A percentile compares a stretch with the other conserved stretches of the same genome.
These are phyloP conservation scores for Galeruca laticollis DNA, from an alignment of 2,888 invertebrate species.

Conservation along the genomic window DNA sequence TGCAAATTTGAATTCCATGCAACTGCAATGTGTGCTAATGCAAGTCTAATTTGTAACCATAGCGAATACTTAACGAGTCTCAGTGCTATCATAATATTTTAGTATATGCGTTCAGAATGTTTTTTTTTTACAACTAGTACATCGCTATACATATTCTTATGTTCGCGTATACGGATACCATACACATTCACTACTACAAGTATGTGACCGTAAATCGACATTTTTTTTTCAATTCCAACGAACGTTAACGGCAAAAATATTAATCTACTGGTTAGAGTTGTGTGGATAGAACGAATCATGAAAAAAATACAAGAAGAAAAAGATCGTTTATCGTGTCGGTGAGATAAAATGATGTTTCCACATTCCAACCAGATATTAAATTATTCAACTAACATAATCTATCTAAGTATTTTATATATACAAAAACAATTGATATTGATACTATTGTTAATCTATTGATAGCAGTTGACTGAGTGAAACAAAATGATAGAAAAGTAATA, in stretches of 20 bases:
- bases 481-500: too few species aligned
- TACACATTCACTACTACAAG: slow-evolving; percentile 15
- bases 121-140: slow-evolving; percentile 49
- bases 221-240: slow-evolving; percentile 21
- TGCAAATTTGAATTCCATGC: too few species aligned
- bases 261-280: slow-evolving; percentile 1
- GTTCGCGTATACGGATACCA: slow-evolving; percentile 20
- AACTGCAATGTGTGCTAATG: slow-evolving; percentile 1
- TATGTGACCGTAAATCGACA: slow-evolving; percentile 27
- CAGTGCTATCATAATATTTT: slow-evolving; percentile 47
- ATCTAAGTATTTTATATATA: too few species aligned
- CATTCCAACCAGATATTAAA: too few species aligned
- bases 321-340: too few species aligned
- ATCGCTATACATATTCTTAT: slow-evolving; percentile 47
- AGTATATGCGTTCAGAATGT: slow-evolving; percentile 45
- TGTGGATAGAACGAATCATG: not conserved
- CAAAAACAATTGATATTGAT: too few species aligned
- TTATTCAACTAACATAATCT: too few species aligned
- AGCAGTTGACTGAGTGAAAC: too few species aligned
- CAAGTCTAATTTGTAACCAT: slow-evolving; percentile 13
- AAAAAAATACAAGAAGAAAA: not conserved
- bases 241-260: slow-evolving; percentile 33
- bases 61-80: slow-evolving; percentile 26
- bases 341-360: too few species aligned
- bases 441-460: too few species aligned